Percentiles rank a stretch among this genome's conserved stretches.
These are phyloP conservation scores for Paramormyrops kingsleyae DNA, from an alignment of 2,113 vertebrate species.

Conservation along the genomic window DNA sequence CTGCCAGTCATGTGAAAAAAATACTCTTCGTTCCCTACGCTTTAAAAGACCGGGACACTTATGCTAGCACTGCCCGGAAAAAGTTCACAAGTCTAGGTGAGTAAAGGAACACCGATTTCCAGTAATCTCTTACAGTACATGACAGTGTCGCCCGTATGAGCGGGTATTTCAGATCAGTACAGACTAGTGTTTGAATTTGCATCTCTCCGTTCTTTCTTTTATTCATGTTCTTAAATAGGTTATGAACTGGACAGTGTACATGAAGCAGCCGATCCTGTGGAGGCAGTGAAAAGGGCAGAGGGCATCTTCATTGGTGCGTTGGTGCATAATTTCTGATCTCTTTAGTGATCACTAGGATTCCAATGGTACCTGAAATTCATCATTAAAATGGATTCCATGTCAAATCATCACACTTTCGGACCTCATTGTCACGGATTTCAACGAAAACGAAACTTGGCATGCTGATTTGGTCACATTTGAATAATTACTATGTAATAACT, in stretches of 20 bases:
- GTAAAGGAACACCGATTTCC: background rate
- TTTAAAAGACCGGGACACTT: constrained; percentile 66
- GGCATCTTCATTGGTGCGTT: constrained; percentile 75
- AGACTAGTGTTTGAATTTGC: background rate
- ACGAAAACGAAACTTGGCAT: no score
- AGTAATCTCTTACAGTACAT: background rate
- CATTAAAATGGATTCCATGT: background rate
- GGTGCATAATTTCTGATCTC: background rate
- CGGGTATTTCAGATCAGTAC: background rate
- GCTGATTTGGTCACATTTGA: no score
- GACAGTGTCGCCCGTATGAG: background rate
- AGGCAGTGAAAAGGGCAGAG: constrained; percentile 67
- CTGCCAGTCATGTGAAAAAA: constrained; percentile 60
- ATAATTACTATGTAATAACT: no score
- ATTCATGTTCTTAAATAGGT: constrained; percentile 47
- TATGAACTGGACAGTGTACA: constrained; percentile 77
- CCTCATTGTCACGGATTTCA: no score
- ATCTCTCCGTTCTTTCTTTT: background rate
- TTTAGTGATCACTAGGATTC: background rate
- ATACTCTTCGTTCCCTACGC: constrained; percentile 76
- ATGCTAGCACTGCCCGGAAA: constrained; percentile 63
- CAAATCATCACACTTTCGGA: no score
- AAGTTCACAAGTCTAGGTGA: constrained; percentile 68
- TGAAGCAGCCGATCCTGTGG: constrained; percentile 66
- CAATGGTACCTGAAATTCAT: background rate